Conservation (phyloP, 2,888 invertebrate genomes). For the Drosophila quinaria region DNA sequence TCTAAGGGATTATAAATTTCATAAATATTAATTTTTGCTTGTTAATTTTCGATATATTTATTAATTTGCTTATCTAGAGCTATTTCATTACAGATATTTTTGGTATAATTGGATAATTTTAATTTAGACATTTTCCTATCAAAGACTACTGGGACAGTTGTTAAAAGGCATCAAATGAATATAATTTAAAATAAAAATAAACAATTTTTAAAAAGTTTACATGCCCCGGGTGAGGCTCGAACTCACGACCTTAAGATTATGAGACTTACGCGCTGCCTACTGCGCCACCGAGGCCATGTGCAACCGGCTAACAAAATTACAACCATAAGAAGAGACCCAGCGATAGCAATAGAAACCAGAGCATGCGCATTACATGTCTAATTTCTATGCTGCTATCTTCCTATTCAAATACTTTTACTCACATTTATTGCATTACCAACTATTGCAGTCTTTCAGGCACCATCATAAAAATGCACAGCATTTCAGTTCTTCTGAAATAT, state of each 20-base stretch:
- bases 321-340: neutral
- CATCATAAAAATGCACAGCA: too few species aligned
- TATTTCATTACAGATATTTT: neutral
- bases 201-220: conserved; percentile 50
- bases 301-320: neutral
- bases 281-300: conserved; percentile 85
- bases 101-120: neutral
- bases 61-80: neutral
- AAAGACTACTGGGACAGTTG: too few species aligned
- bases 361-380: too few species aligned
- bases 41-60: neutral
- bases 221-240: conserved; percentile 77
- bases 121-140: too few species aligned
- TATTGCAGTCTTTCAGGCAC: too few species aligned
- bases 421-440: too few species aligned
- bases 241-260: conserved; percentile 86
- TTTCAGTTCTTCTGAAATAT: too few species aligned
- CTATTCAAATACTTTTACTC: too few species aligned
- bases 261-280: conserved; percentile 86
- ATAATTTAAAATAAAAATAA: neutral
- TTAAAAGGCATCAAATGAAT: too few species aligned
- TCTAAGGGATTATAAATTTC: neutral
- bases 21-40: neutral
- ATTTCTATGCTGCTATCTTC: too few species aligned
- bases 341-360: too few species aligned